These are phyloP conservation scores for Aradus depressus DNA, from an alignment of 2,888 invertebrate genomes.

Conservation along the genomic window DNA sequence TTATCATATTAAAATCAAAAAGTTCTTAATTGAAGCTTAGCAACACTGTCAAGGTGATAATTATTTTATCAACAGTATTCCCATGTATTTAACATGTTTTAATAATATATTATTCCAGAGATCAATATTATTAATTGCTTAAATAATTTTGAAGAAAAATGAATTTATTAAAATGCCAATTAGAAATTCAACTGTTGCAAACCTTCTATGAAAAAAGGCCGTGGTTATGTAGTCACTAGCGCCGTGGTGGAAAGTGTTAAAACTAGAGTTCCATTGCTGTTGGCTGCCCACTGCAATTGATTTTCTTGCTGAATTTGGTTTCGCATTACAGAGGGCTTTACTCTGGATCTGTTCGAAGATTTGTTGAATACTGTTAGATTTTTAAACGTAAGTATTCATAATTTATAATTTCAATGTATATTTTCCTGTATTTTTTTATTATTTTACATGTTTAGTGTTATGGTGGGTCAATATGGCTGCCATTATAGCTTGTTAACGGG, in stretches of 20 bases:
- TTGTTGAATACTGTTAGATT: slow-evolving; percentile 17
- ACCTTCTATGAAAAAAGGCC: not conserved
- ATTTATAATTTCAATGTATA: not conserved
- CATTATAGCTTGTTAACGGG: not conserved
- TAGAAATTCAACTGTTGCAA: not conserved
- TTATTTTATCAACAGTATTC: too few species aligned
- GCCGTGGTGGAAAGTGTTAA: not conserved
- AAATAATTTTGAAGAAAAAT: too few species aligned
- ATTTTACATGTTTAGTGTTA: not conserved
- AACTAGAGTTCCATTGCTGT: too few species aligned
- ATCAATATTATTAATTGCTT: too few species aligned
- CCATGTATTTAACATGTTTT: too few species aligned
- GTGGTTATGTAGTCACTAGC: not conserved
- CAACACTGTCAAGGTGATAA: too few species aligned
- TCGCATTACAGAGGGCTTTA: not conserved
- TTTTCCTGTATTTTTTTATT: not conserved
- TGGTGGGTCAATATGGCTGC: slow-evolving; percentile 9
- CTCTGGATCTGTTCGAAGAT: slow-evolving; percentile 19
- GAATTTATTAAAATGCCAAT: too few species aligned
- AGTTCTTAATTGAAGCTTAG: too few species aligned
- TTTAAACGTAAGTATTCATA: slow-evolving; percentile 18
- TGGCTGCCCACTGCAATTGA: not conserved
- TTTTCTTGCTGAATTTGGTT: not conserved
- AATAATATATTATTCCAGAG: too few species aligned
- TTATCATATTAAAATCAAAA: too few species aligned